A percentile compares a stretch with the other conserved stretches of the same genome.
Evolutionary conservation across 2,888 invertebrate species (phyloP).

Genomic region (Diarsia mendica): DNA sequence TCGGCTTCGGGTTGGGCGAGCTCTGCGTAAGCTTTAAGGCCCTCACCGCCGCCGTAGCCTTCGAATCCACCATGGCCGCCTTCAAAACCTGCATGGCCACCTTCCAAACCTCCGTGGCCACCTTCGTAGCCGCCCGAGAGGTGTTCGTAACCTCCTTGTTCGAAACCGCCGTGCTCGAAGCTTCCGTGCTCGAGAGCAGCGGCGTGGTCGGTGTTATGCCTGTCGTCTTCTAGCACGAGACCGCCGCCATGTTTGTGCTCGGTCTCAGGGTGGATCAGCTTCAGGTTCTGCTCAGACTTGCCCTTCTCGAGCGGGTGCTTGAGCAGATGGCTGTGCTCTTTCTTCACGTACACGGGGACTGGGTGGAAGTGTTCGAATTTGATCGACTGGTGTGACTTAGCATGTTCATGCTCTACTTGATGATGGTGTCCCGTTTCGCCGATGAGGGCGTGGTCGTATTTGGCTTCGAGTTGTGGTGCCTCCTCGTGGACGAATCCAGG

Average conservation of each 20-base stretch:
- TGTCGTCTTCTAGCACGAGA: conserved; percentile 91
- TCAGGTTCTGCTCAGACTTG: conserved; percentile 90
- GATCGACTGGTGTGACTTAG: conserved; percentile 93
- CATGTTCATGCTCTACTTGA: conserved; percentile 91
- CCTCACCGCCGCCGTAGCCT: conserved; percentile 81
- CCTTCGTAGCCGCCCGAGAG: conserved; percentile 69
- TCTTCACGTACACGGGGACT: conserved; percentile 92
- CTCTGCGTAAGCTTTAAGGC: conserved; percentile 83
- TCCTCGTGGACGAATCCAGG: conserved; percentile 87
- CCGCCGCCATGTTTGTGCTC: conserved; percentile 91
- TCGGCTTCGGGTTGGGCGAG: conserved; percentile 76
- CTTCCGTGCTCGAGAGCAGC: conserved; percentile 75
- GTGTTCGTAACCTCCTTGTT: conserved; percentile 68
- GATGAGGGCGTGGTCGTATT: conserved; percentile 82
- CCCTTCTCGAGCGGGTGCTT: conserved; percentile 92
- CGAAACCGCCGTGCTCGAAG: conserved; percentile 69
- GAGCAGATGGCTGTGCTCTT: conserved; percentile 91
- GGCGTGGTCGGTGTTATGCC: conserved; percentile 81
- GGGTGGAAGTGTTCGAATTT: conserved; percentile 93
- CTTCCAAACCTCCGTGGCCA: conserved; percentile 71
- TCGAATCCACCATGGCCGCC: conserved; percentile 70
- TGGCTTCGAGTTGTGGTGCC: conserved; percentile 81
- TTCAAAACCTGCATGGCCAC: conserved; percentile 62
- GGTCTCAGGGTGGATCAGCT: conserved; percentile 91
- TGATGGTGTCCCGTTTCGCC: conserved; percentile 90